Evolutionary conservation across 2,888 invertebrate genomes (phyloP).

Genomic region (Tricholauxania praeusta): DNA sequence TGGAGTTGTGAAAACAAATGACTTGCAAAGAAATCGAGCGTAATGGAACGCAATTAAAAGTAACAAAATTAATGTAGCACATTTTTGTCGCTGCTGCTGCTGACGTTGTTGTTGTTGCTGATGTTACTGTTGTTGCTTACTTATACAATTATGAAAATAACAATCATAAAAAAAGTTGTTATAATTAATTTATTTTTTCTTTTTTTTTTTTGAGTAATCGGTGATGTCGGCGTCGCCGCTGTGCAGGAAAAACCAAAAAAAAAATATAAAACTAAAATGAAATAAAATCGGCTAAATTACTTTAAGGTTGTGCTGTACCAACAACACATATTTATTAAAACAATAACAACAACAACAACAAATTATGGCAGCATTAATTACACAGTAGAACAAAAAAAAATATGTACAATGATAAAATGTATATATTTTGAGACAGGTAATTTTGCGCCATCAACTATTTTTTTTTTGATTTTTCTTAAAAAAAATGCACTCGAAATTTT

Average conservation of each 20-base stretch:
- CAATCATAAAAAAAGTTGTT: conserved; percentile 39
- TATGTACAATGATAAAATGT: too few species aligned
- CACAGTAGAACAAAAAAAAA: too few species aligned
- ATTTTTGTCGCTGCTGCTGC: conserved; percentile 32
- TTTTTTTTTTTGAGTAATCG: conserved; percentile 22
- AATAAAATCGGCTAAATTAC: not conserved
- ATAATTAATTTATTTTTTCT: conserved; percentile 41
- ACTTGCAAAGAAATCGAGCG: conserved; percentile 47
- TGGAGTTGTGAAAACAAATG: conserved; percentile 36
- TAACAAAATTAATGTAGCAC: conserved; percentile 46
- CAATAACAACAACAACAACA: conserved; percentile 1
- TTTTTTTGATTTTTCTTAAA: too few species aligned
- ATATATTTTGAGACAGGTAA: too few species aligned
- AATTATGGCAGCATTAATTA: too few species aligned
- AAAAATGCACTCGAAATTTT: too few species aligned
- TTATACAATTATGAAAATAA: conserved; percentile 30
- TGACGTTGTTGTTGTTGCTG: conserved; percentile 45
- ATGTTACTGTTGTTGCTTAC: conserved; percentile 36
- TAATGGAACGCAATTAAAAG: conserved; percentile 47
- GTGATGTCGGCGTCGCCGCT: not conserved
- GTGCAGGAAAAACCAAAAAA: not conserved
- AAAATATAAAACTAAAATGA: conserved; percentile 3
- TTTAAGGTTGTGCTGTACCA: too few species aligned
- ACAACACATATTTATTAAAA: not conserved
- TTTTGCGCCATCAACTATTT: too few species aligned